Percentiles rank a stretch among this genome's conserved stretches.
These are phyloP conservation scores for Hedychridium roseum DNA, from an alignment of 2,888 invertebrate genomes.

Conservation along the genomic window DNA sequence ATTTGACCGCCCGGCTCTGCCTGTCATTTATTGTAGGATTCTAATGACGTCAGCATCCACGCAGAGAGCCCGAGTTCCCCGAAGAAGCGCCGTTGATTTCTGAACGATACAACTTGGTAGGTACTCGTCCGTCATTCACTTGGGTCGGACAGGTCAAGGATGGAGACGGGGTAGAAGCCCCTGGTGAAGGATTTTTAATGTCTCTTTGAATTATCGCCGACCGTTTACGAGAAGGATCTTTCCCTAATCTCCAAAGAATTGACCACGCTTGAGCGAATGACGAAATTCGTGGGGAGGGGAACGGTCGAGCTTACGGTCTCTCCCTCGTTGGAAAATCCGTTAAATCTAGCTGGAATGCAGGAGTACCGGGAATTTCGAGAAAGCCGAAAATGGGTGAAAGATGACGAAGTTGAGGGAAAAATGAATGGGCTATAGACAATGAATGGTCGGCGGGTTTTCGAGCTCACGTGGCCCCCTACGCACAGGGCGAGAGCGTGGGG, in stretches of 20 bases:
- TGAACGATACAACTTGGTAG: constrained; percentile 10
- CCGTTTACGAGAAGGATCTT: too few relatives aligned
- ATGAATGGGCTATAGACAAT: neutral
- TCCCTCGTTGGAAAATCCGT: too few relatives aligned
- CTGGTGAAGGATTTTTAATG: constrained; percentile 11
- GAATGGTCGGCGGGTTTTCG: neutral
- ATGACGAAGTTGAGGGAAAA: too few relatives aligned
- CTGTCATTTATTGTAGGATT: constrained; percentile 10
- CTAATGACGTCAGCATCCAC: constrained; percentile 21
- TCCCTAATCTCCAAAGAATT: too few relatives aligned
- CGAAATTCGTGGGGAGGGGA: too few relatives aligned
- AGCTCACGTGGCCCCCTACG: neutral
- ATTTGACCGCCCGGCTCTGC: constrained; percentile 12
- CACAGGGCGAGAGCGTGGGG: too few relatives aligned
- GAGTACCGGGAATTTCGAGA: too few relatives aligned
- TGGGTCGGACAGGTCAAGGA: constrained; percentile 15
- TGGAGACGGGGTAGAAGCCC: constrained; percentile 10
- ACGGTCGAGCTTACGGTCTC: too few relatives aligned
- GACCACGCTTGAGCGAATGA: too few relatives aligned
- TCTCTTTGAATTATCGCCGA: constrained; percentile 12
- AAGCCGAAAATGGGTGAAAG: too few relatives aligned
- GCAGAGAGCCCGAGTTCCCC: constrained; percentile 17
- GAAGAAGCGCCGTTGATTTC: constrained; percentile 14
- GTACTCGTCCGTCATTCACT: constrained; percentile 8
- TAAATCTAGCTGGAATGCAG: too few relatives aligned